Conservation (phyloP, 2,888 invertebrate genomes). For the Mycalesis mineus region DNA sequence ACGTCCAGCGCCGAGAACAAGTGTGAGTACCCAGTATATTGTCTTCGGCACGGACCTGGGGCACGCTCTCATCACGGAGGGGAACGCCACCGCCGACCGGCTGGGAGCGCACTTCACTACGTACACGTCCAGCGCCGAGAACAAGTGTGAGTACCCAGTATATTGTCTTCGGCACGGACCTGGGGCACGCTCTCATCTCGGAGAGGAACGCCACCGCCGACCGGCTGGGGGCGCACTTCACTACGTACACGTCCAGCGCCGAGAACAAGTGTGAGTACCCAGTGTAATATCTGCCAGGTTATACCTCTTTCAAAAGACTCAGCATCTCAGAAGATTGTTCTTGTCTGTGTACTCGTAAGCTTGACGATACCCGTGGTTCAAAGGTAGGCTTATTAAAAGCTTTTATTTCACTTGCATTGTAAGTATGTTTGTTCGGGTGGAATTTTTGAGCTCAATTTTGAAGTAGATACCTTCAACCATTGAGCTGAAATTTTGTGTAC, state of each 20-base stretch:
- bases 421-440: too few species aligned
- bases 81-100: conserved; percentile 93
- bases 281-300: too few species aligned
- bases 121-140: conserved; percentile 89
- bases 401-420: too few species aligned
- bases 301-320: too few species aligned
- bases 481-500: too few species aligned
- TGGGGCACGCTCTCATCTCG: conserved; percentile 46
- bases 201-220: conserved; percentile 97
- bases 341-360: too few species aligned
- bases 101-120: conserved; percentile 95
- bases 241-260: conserved; percentile 90
- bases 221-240: conserved; percentile 92
- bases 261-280: conserved; percentile 90
- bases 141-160: conserved; percentile 87
- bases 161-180: not conserved
- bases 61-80: conserved; percentile 84
- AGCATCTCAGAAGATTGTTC: too few species aligned
- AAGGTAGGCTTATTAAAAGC: too few species aligned
- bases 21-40: conserved; percentile 81
- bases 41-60: not conserved
- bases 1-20: conserved; percentile 90
- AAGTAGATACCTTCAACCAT: too few species aligned
- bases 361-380: too few species aligned
- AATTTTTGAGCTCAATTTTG: too few species aligned